A percentile compares a stretch with the other conserved stretches of the same genome.
These are phyloP conservation scores for Colius striatus DNA, from an alignment of 2,113 vertebrate species.

Conservation along the genomic window DNA sequence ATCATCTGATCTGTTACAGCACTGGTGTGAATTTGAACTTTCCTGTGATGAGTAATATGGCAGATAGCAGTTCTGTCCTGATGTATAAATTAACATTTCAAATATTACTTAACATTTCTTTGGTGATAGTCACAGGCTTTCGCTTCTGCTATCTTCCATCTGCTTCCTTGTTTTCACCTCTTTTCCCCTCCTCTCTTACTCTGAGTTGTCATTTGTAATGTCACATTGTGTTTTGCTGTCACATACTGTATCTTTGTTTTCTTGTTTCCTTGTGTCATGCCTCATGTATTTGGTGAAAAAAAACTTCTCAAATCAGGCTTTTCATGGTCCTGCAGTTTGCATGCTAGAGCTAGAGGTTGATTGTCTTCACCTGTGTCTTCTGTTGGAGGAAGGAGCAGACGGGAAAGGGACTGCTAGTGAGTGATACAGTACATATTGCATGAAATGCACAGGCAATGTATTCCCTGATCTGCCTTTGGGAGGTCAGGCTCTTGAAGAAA, in stretches of 20 bases:
- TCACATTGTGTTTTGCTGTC: background rate
- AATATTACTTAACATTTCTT: background rate
- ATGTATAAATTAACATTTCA: background rate
- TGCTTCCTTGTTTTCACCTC: background rate
- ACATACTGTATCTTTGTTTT: background rate
- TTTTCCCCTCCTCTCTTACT: background rate
- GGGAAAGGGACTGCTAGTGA: background rate
- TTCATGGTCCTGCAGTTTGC: fast-evolving
- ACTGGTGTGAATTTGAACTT: background rate
- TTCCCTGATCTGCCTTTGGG: background rate
- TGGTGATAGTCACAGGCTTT: background rate
- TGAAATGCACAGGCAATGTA: fast-evolving
- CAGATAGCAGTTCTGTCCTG: background rate
- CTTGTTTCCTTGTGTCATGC: background rate
- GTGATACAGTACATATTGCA: fast-evolving
- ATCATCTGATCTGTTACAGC: background rate
- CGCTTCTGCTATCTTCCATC: background rate
- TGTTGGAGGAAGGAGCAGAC: background rate
- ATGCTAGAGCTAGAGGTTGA: background rate
- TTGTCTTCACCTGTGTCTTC: background rate
- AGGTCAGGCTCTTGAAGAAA: background rate
- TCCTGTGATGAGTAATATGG: too few species aligned
- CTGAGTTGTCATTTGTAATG: background rate
- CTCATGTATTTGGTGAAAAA: background rate
- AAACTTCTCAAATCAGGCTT: background rate